A percentile compares a stretch with the other conserved stretches of the same genome.
phyloP scores from a whole-genome alignment of 2,113 vertebrate genomes.

The Sander vitreus region DNA sequence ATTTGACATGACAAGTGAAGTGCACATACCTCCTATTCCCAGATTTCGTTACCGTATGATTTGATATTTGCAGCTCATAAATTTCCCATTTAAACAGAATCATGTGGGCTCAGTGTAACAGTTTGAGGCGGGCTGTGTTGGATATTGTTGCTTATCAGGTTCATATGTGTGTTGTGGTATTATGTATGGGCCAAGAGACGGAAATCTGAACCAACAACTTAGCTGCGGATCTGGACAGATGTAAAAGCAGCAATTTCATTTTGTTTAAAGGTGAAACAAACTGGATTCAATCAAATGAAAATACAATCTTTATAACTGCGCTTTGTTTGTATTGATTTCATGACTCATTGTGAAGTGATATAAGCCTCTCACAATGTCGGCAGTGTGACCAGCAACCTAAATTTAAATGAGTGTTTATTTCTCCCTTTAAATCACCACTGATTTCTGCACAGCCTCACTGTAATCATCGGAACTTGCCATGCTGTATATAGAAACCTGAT shows the following conservation, averaged over 20 bases:
- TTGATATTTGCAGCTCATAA: conserved; percentile 72
- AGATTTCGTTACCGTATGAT: conserved; percentile 66
- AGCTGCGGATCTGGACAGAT: conserved; percentile 34
- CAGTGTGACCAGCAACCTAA: conserved; percentile 53
- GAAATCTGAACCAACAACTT: conserved; percentile 29
- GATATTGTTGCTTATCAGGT: conserved; percentile 53
- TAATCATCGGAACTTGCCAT: conserved; percentile 67
- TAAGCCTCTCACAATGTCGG: conserved; percentile 37
- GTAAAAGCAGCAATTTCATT: conserved; percentile 61
- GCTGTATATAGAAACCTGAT: conserved; percentile 75
- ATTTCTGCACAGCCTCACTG: conserved; percentile 67
- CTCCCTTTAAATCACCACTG: conserved; percentile 63
- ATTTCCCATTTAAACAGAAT: conserved; percentile 56
- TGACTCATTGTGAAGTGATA: conserved; percentile 65
- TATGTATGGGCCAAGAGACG: conserved; percentile 20
- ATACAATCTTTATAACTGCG: conserved; percentile 44
- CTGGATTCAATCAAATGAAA: conserved; percentile 61
- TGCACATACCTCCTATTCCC: conserved; percentile 47
- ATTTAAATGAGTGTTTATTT: conserved; percentile 75
- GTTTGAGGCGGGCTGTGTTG: conserved; percentile 35
- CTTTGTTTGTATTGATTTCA: conserved; percentile 70
- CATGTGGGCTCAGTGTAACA: conserved; percentile 29
- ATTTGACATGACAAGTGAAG: conserved; percentile 70
- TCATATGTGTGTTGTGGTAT: conserved; percentile 41
- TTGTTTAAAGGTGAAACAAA: conserved; percentile 76